phyloP scores from a whole-genome alignment of 2,797 vertebrate species.

The Pipistrellus pygmaeus region DNA sequence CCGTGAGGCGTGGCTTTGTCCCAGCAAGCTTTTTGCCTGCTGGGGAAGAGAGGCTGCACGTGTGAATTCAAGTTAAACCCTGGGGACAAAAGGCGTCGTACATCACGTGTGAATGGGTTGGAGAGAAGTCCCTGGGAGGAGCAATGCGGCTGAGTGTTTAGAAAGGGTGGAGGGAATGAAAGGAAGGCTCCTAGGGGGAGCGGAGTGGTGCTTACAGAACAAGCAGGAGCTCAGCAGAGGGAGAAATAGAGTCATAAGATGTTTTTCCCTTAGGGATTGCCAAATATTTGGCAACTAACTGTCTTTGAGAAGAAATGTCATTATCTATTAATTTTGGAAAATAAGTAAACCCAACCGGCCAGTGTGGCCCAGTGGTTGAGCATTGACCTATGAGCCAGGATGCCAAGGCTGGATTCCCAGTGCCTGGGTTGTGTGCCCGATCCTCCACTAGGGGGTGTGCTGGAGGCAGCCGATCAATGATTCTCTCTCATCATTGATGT shows the following conservation, averaged over 20 bases:
- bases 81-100: neutral
- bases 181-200: neutral
- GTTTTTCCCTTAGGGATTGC: neutral
- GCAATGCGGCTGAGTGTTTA: neutral
- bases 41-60: neutral
- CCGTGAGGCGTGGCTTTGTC: neutral
- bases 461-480: too few species aligned
- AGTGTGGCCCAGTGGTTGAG: too few species aligned
- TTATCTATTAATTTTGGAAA: slow-evolving; percentile 24
- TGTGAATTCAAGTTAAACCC: neutral
- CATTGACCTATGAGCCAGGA: too few species aligned
- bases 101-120: neutral
- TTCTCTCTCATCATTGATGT: too few species aligned
- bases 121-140: neutral
- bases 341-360: neutral
- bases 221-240: neutral
- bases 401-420: too few species aligned
- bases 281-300: neutral
- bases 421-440: too few species aligned
- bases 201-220: neutral
- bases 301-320: neutral
- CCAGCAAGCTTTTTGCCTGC: neutral
- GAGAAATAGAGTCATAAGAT: neutral
- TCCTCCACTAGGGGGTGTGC: too few species aligned
- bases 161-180: neutral